Conservation (phyloP, 2,888 invertebrate species). For the Leistus spinibarbis region DNA sequence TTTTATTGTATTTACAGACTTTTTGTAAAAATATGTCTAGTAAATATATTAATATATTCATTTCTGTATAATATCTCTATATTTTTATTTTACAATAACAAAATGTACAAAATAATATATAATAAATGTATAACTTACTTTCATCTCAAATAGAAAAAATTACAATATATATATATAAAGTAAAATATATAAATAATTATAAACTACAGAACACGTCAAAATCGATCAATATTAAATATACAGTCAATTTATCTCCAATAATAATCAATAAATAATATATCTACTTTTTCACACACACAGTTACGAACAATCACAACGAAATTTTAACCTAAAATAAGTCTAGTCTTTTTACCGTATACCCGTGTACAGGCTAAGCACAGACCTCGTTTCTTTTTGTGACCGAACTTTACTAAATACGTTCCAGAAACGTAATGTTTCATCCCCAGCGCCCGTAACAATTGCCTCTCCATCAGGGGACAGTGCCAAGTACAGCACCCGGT, state of each 20-base stretch:
- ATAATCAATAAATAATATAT: neutral
- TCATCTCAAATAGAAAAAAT: neutral
- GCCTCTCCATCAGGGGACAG: slow-evolving; percentile 98
- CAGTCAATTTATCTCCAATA: neutral
- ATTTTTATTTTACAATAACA: neutral
- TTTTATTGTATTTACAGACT: neutral
- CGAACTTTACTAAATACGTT: slow-evolving; percentile 98
- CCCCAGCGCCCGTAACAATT: slow-evolving; percentile 98
- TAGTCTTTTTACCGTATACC: slow-evolving; percentile 72
- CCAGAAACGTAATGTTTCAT: slow-evolving; percentile 98
- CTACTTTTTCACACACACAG: neutral
- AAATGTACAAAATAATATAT: neutral
- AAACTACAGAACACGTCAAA: neutral
- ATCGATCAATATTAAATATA: neutral
- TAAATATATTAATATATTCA: neutral
- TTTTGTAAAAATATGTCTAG: neutral
- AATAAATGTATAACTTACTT: neutral
- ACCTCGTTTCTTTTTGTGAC: slow-evolving; percentile 92
- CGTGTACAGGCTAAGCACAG: slow-evolving; percentile 90
- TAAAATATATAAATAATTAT: neutral
- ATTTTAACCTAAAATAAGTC: neutral
- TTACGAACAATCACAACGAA: neutral
- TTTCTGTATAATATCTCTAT: neutral
- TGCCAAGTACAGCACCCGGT: slow-evolving; percentile 93
- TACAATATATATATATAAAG: neutral